Base-by-base conservation (phyloP, 2,797 vertebrate species). In the Anguilla pacifica region DNA sequence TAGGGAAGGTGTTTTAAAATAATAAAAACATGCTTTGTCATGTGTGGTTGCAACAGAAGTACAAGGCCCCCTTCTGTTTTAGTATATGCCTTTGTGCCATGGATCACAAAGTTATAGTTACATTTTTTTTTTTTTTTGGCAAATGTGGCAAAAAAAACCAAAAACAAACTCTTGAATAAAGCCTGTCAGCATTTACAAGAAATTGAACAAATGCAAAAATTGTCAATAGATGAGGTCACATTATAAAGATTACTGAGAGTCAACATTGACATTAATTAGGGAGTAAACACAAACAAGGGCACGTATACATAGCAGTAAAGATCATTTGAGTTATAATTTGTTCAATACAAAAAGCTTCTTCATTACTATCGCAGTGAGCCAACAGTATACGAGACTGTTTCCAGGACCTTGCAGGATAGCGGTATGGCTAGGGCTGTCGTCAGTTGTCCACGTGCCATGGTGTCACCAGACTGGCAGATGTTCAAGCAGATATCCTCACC, bases 81-180 rank as follows among this genome's bases (percentile, higher is more conserved):
- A 1, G n/a, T 4, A 64, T n/a, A 72, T 72, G 67, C n/a, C 11
- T 28, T 72, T n/a, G 9, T 72, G 67, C 11, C 10, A 72, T 13
- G 70, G 7, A 72, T 31, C 67, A 72, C 11, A 64, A n/a, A 64
- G 53, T 55, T 11, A 55, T 55, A 53, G 10, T 92, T 90, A 22
- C 22, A 22, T 19, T 64, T 64, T 64, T 25, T 64, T 61, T 61
- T 61, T 61, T 61, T 61, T 25, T 61, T 61, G 43, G 43, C 43
- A 46, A 46, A 46, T 46, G 43, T 46, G 43, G 43, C 43, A 61
- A 64, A 5, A 19, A 64, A 25, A 64, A 64, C n/a, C 10, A 55
- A 55, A 55, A 55, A 55, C 13, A 55, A 55, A 55, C 53, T 15
- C 22, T 64, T 64, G 19, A 64, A 64, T 7, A 70, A 70, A 70